Base-by-base conservation (phyloP, 2,888 invertebrate genomes). In the Tortrix viridana region DNA sequence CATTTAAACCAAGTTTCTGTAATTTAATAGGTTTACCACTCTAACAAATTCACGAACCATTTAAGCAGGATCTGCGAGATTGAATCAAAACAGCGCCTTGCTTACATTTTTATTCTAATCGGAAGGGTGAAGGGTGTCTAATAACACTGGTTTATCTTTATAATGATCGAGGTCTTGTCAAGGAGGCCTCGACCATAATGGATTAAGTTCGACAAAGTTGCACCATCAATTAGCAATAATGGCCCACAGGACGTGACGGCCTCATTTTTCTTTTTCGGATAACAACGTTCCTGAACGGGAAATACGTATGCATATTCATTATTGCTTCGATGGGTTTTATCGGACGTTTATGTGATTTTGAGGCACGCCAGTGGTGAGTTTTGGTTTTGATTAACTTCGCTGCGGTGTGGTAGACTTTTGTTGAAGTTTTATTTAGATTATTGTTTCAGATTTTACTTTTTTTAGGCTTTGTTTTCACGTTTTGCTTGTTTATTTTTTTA, bases 161-260 rank as follows among this genome's bases (percentile, higher is more conserved):
- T 47, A 62, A 26, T 60, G 62, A 65, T 62, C 64, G 66, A 68
- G 68, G 66, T 65, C 56, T 60, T 57, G 62, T 63, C 49, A 61
- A 57, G 52, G 53, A 32, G 23, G 6, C 41, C 53, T 26, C 49
- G 37, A 38, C 53, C 38, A 38, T 61, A 65, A 61, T 65, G 65
- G 65, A 61, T 58, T 54, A 53, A 61, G 61, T 61, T 65, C 61
- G 26, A 32, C 57, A 22, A 61, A 65, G 54, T 80, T 82, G 73
- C 71, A 70, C 79, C 85, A 84, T 87, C 84, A 85, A 84, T 88
- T 87, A 87, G 85, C 82, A 83, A 88, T 84, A 84, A 80, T 80
- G 75, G 66, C 50, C 19, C 48, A 37, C 43, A 60, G 58, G 61
- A 55, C 54, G 54, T 61, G 64, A 66, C 57, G 64, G 58, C 38